These are phyloP conservation scores for Rhabdophis nuchalis DNA, from an alignment of 2,797 vertebrate species.

Conservation along the genomic window DNA sequence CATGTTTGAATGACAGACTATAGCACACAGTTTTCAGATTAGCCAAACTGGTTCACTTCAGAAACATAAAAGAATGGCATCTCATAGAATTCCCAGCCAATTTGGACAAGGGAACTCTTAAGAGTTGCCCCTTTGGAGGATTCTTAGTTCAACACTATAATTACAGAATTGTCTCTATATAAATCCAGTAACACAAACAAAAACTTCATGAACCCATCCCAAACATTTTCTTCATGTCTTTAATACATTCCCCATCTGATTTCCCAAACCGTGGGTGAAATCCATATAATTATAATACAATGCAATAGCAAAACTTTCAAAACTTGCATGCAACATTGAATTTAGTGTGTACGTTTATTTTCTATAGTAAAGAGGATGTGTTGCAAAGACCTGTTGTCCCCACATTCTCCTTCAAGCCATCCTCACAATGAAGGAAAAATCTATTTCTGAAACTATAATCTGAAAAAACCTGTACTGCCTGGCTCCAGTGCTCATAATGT, in stretches of 20 bases:
- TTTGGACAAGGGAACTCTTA: neutral
- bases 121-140: neutral
- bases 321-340: neutral
- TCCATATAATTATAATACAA: neutral
- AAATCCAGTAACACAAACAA: neutral
- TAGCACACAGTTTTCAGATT: neutral
- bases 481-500: neutral
- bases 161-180: neutral
- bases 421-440: neutral
- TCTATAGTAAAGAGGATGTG: neutral
- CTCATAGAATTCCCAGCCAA: neutral
- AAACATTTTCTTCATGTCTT: neutral
- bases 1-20: neutral
- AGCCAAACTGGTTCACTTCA: neutral
- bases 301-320: too few species aligned
- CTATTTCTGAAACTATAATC: neutral
- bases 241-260: neutral
- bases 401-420: neutral
- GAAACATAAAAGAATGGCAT: neutral
- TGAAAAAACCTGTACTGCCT: neutral
- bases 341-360: neutral
- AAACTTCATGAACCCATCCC: neutral
- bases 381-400: neutral
- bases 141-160: neutral
- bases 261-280: neutral